Evolutionary conservation across 2,113 vertebrate genomes (phyloP).

Genomic region (Macrotis lagotis): DNA sequence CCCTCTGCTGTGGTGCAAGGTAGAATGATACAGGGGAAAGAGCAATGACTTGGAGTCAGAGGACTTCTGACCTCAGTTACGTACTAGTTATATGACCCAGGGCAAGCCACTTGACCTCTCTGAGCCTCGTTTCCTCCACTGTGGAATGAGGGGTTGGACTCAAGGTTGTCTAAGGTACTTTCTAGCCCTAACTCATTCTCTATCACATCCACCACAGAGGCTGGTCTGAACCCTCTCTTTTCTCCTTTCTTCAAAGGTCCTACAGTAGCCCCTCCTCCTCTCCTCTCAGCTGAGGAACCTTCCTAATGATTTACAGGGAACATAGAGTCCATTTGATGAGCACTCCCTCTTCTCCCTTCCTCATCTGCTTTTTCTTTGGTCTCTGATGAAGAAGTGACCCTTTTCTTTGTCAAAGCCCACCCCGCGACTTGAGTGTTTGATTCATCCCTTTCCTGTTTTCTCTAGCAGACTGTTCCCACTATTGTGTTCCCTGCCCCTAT

Average conservation of each 20-base stretch:
- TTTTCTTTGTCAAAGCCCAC: background rate
- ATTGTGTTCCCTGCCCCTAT: background rate
- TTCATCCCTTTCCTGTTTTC: background rate
- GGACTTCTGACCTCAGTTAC: background rate
- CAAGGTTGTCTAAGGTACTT: background rate
- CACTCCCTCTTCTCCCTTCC: background rate
- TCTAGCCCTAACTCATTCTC: background rate
- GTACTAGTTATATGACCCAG: background rate
- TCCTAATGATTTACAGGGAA: background rate
- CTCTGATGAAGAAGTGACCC: too few relatives aligned
- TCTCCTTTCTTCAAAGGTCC: background rate
- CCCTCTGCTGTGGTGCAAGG: background rate
- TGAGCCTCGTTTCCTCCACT: background rate
- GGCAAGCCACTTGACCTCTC: background rate
- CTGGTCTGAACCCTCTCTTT: background rate
- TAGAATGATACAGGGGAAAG: background rate
- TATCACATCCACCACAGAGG: background rate
- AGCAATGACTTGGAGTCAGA: background rate
- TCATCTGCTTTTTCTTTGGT: background rate
- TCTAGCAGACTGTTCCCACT: too few relatives aligned
- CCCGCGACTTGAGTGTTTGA: background rate
- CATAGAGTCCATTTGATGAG: background rate
- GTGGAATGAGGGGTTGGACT: background rate
- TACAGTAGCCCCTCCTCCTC: background rate
- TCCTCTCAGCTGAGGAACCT: background rate